A percentile compares a stretch with the other conserved stretches of the same genome.
Evolutionary conservation across 2,797 vertebrate species (phyloP).

Genomic region (Paguma larvata): DNA sequence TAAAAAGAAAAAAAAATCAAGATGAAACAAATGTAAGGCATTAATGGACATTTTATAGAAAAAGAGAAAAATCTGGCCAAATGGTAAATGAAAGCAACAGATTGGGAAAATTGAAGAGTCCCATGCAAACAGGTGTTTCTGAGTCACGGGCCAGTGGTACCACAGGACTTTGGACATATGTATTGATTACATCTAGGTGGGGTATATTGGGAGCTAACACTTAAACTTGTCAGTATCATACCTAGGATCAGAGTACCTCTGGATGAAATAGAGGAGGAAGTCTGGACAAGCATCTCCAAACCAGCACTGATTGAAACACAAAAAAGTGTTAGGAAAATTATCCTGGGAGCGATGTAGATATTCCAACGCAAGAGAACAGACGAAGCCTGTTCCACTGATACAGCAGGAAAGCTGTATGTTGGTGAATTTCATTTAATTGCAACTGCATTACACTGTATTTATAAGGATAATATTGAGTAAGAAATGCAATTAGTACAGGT

Average conservation of each 20-base stretch:
- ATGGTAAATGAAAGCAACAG: neutral
- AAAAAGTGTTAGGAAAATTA: neutral
- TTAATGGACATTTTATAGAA: neutral
- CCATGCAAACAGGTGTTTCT: neutral
- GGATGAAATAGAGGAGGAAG: neutral
- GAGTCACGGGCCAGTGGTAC: accelerated
- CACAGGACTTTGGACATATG: neutral
- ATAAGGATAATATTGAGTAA: neutral
- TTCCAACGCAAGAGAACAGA: no score
- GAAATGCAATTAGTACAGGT: no score
- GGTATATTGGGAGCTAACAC: accelerated
- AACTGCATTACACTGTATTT: neutral
- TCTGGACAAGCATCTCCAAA: neutral
- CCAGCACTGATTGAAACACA: neutral
- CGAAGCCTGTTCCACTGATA: neutral
- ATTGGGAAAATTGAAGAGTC: neutral
- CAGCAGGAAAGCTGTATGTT: neutral
- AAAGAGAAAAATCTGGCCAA: neutral
- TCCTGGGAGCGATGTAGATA: neutral
- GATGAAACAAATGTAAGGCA: neutral
- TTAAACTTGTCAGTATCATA: no score
- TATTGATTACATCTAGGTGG: neutral
- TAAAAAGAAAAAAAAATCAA: neutral
- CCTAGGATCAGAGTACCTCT: neutral
- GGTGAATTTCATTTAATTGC: accelerated